phyloP scores from a whole-genome alignment of 2,113 vertebrate species.

The Pachyramphus minor region DNA sequence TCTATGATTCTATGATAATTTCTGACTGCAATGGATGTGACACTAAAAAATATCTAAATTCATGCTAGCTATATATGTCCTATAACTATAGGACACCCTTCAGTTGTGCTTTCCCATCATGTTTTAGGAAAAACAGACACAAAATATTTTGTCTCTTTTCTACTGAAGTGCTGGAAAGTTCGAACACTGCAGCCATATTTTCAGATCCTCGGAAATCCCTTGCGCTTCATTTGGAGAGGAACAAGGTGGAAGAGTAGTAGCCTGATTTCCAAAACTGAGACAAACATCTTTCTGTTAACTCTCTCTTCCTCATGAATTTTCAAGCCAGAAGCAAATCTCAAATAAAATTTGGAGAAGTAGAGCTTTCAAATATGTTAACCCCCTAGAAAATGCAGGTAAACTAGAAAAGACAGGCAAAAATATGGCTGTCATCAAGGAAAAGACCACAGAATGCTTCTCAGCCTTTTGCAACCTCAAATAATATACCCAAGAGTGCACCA shows the following conservation, averaged over 20 bases:
- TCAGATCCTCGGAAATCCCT: neutral
- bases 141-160: neutral
- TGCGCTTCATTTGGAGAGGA: neutral
- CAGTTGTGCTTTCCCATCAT: neutral
- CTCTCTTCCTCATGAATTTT: neutral
- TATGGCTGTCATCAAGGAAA: neutral
- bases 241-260: neutral
- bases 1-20: too few species aligned
- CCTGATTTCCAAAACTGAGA: neutral
- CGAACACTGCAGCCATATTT: neutral
- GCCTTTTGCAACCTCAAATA: neutral
- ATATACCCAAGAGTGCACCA: neutral
- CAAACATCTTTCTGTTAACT: neutral
- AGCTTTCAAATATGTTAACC: neutral
- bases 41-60: neutral
- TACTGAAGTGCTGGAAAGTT: neutral
- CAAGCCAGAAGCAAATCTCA: neutral
- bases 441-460: neutral
- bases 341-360: neutral
- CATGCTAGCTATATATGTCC: neutral
- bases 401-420: neutral
- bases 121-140: neutral
- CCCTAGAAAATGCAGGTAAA: neutral
- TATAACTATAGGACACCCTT: neutral
- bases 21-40: neutral